Base-by-base conservation (phyloP, 2,113 vertebrate species). In the Tamias sibiricus region DNA sequence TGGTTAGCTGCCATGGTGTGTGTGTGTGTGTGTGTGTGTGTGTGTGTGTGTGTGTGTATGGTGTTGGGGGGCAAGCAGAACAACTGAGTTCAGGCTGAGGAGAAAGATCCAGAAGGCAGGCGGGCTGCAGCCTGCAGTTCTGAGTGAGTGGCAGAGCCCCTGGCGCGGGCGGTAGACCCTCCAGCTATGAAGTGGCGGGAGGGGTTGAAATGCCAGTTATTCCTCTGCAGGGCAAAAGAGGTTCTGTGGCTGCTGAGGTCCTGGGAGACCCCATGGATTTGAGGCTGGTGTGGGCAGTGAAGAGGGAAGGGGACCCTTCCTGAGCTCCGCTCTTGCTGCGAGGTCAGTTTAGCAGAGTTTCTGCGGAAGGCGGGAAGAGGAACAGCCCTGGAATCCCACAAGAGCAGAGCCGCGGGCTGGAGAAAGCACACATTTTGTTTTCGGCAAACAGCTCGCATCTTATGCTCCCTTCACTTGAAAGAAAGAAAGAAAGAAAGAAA, bases 401-500 rank as follows among this genome's bases (percentile, higher is more conserved):
- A 97, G 89, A 52, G 52, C 24, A 82, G 95, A 92, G 87, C 30
- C 64, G n/a, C 93, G 98, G 91, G 92, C 98, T 97, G 94, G 93
- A 91, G 94, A 95, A 94, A 97, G 94, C 90, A 98, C 98, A 97
- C 96, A 90, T 97, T 98, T 97, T 96, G 96, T 98, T 98, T 98
- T 97, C 91, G 95, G 96, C 96, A 98, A 98, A 98, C 95, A 98
- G 95, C 96, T 96, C 97, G 95, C 30, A 37, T 97, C 97, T 98
- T 98, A 68, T 95, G 94, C 94, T 98, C 92, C 95, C 90, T 96
- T 82, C 76, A 96, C 86, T 90, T 40, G 77, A 71, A 74, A 64
- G 14, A n/a, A 11, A 77, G 19, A 69, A 11, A 77, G 19, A 69
- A 6, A 40, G 64, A 71, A n/a, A 83, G 88, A 22, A 74, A 90